Percentiles rank a stretch among this genome's conserved stretches.
Evolutionary conservation across 2,888 invertebrate species (phyloP).

Genomic region (Scaptomyza parva): DNA sequence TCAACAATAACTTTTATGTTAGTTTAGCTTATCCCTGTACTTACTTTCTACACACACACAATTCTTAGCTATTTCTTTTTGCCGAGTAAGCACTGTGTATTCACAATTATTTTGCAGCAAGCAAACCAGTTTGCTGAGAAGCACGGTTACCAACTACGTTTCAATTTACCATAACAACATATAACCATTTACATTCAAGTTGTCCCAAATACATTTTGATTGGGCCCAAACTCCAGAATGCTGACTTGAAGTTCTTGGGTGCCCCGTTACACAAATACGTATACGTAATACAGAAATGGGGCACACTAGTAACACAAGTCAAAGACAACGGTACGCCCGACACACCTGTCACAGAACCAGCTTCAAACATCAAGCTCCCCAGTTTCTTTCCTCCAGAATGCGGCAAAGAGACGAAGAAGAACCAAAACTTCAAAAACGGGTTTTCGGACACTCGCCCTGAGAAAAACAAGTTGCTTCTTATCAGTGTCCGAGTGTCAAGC

Average conservation of each 20-base stretch:
- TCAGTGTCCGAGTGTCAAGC: slow-evolving; percentile 23
- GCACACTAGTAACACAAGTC: slow-evolving; percentile 37
- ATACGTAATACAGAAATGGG: slow-evolving; percentile 74
- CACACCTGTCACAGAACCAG: slow-evolving; percentile 59
- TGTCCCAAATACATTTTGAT: slow-evolving; percentile 72
- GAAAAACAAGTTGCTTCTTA: slow-evolving; percentile 50
- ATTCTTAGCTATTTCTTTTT: neutral
- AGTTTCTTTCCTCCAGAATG: slow-evolving; percentile 13
- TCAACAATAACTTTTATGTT: slow-evolving; percentile 4
- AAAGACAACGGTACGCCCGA: slow-evolving; percentile 30
- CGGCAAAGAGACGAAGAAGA: slow-evolving; percentile 21
- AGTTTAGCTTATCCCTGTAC: neutral
- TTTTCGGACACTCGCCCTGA: slow-evolving; percentile 30
- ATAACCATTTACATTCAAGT: slow-evolving; percentile 2
- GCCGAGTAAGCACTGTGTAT: neutral
- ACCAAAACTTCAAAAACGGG: slow-evolving; percentile 52
- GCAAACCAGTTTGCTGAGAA: slow-evolving; percentile 52
- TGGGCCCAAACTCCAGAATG: slow-evolving; percentile 29
- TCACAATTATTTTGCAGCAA: slow-evolving; percentile 13
- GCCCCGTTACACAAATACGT: slow-evolving; percentile 44
- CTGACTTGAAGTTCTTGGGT: slow-evolving; percentile 13
- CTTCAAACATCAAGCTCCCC: neutral
- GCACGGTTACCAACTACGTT: slow-evolving; percentile 15
- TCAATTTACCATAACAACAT: neutral
- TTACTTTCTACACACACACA: neutral